Evolutionary conservation across 1,140 invertebrate genomes (phyloP), one percentile per base, ranked within the genome.

Genomic region (Antheraea pernyi): DNA sequence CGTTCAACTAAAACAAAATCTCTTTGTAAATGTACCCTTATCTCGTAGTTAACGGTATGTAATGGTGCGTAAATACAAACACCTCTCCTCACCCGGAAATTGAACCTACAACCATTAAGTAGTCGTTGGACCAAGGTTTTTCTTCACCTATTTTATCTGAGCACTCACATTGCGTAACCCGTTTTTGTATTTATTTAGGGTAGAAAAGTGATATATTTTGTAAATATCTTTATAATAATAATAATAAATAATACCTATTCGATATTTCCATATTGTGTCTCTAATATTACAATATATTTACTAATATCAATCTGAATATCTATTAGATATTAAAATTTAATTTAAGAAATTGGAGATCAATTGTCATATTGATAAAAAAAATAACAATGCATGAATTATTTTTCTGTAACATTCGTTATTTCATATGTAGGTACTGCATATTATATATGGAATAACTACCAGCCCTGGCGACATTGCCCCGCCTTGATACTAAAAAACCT

Each of bases 51-150:
- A 68, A 53, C 46, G 48, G 67, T 66, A 59, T 64, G 64, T 75
- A 75, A 75, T 75, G 70, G 70, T 62, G 63, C 70, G 73, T 71
- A 75, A 71, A 74, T 69, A 75, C 68, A 70, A 70, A 72, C 65
- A 75, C 69, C 22, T 30, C 22, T 74, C 67, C 48, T 69, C 53
- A 19, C 39, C 64, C 64, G 73, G 73, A 75, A 75, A 71, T 75
- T 75, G 67, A 75, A 75, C 70, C 70, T 59, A 70, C 39, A 42
- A 53, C 69, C 66, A 64, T 67, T 59, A 67, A 36, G 48, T 59
- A 30, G 22, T 67, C 22, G 53, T 53, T 18, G 36, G 58, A 67
- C 53, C 30, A 48, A 59, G 0, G 36, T 48, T 58, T 66, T 66
- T 1, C 46, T 22, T 59, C 30, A 46, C 46, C 19, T 66, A 30